These are phyloP conservation scores for Gonocerus acuteangulatus DNA, from an alignment of 2,888 invertebrate species.

Conservation along the genomic window DNA sequence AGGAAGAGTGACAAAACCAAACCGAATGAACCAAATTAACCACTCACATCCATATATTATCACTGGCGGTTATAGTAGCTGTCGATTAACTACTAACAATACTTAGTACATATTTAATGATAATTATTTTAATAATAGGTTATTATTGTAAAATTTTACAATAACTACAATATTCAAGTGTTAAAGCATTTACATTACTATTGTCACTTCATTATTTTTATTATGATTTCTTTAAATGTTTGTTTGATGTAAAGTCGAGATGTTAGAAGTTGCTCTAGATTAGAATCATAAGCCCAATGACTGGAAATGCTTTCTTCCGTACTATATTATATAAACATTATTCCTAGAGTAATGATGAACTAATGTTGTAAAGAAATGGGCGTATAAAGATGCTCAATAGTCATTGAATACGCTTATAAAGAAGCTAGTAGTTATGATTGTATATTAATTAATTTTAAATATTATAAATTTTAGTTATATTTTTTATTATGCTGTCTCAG, in stretches of 20 bases:
- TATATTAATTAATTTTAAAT: neutral
- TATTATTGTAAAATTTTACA: no score
- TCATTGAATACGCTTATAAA: constrained; percentile 29
- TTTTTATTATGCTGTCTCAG: neutral
- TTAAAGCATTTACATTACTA: no score
- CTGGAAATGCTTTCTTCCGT: constrained; percentile 14
- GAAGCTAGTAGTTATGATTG: constrained; percentile 19
- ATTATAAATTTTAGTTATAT: neutral
- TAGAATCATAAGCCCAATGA: neutral
- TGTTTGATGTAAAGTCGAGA: neutral
- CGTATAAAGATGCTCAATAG: constrained; percentile 29
- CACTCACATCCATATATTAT: no score
- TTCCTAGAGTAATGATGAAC: constrained; percentile 4
- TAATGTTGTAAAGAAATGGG: constrained; percentile 17
- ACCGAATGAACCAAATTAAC: no score
- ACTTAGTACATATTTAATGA: no score
- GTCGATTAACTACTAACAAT: no score
- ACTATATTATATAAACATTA: neutral
- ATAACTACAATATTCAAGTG: no score
- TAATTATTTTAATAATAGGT: no score
- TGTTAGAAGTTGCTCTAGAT: neutral
- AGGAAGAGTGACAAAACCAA: no score
- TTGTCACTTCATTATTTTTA: no score
- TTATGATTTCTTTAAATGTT: no score
- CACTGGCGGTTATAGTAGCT: no score